A percentile compares a stretch with the other conserved stretches of the same genome.
Evolutionary conservation across 1,140 invertebrate species (phyloP).

Genomic region (fruit fly (Drosophila melanogaster)): Release_6_plus_ISO1_MT NT_033777.3:20093001-20093500

Average conservation of each 20-base stretch:
- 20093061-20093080: slow-evolving; percentile 7
- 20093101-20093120: slow-evolving; percentile 52
- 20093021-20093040: slow-evolving; percentile 75
- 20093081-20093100: slow-evolving; percentile 34
- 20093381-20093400: too few species aligned
- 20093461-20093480: not conserved
- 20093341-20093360: too few species aligned
- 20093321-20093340: too few species aligned
- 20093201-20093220: slow-evolving; percentile 5
- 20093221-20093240: slow-evolving; percentile 4
- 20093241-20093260: not conserved
- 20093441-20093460: not conserved
- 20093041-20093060: slow-evolving; percentile 52
- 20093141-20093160: slow-evolving; percentile 52
- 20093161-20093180: slow-evolving; percentile 42
- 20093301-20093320: too few species aligned
- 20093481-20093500: not conserved
- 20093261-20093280: not conserved
- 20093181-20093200: slow-evolving; percentile 46
- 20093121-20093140: slow-evolving; percentile 54
- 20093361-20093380: too few species aligned
- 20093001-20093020: slow-evolving; percentile 21
- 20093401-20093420: too few species aligned
- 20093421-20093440: too few species aligned
- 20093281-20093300: not conserved